Conservation (phyloP, 1,140 invertebrate species). For the Eurosta solidaginis region DNA sequence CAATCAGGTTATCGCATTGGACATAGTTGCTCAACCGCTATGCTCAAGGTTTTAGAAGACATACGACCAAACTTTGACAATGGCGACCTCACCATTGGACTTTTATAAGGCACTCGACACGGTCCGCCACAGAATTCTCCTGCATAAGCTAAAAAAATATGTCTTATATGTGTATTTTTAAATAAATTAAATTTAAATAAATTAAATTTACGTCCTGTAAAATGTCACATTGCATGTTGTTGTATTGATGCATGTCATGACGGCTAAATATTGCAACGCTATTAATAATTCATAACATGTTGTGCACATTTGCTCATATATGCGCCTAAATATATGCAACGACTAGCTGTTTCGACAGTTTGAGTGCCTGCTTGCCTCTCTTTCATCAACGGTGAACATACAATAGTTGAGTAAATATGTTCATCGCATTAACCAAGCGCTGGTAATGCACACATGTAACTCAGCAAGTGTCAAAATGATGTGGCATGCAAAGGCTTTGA, state of each 20-base stretch:
- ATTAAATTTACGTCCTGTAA: background rate
- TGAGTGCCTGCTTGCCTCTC: background rate
- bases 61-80: too few relatives aligned
- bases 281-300: conserved; percentile 22
- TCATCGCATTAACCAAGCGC: background rate
- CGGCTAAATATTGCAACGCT: conserved; percentile 5
- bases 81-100: too few relatives aligned
- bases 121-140: too few relatives aligned
- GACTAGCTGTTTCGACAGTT: background rate
- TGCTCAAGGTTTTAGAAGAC: too few relatives aligned
- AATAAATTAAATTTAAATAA: too few relatives aligned
- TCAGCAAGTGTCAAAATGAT: conserved; percentile 11
- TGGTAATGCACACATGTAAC: background rate
- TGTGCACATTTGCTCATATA: conserved; percentile 20
- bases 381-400: too few relatives aligned
- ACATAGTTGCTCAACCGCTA: too few relatives aligned
- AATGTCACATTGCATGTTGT: background rate
- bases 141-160: too few relatives aligned
- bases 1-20: too few relatives aligned
- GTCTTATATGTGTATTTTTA: too few relatives aligned
- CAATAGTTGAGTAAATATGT: too few relatives aligned
- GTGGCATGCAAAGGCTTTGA: background rate
- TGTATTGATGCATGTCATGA: conserved; percentile 7
- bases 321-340: conserved; percentile 22
- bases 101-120: too few relatives aligned